Conservation (phyloP, 2,113 vertebrate genomes). For the Prunella fulvescens region DNA sequence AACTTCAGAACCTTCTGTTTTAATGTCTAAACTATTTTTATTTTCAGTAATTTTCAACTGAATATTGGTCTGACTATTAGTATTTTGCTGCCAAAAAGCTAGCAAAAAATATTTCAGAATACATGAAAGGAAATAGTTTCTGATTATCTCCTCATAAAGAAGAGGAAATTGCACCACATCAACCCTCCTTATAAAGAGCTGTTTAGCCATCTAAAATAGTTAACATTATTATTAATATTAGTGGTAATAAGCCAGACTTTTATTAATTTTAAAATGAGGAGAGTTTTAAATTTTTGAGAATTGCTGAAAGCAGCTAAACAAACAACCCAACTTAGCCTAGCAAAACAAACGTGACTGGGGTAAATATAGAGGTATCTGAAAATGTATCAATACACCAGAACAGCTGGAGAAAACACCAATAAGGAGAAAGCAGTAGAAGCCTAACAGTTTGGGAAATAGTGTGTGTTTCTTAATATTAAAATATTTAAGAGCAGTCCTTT, state of each 20-base stretch:
- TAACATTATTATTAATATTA: not conserved
- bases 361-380: not conserved
- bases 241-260: not conserved
- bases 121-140: not conserved
- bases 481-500: not conserved
- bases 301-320: not conserved
- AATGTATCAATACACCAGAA: not conserved
- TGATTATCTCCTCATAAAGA: not conserved
- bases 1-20: not conserved
- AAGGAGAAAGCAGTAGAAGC: not conserved
- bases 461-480: not conserved
- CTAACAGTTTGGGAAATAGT: not conserved
- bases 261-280: not conserved
- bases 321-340: not conserved
- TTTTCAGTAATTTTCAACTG: not conserved
- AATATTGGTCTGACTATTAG: not conserved
- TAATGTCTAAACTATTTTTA: not conserved
- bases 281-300: not conserved
- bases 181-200: not conserved
- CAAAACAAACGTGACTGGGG: fast-evolving
- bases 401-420: not conserved
- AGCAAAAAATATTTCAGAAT: not conserved
- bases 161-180: not conserved
- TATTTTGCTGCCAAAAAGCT: not conserved
- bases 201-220: not conserved